Base-by-base conservation (phyloP, 2,888 invertebrate species). In the Panzeria rudis region DNA sequence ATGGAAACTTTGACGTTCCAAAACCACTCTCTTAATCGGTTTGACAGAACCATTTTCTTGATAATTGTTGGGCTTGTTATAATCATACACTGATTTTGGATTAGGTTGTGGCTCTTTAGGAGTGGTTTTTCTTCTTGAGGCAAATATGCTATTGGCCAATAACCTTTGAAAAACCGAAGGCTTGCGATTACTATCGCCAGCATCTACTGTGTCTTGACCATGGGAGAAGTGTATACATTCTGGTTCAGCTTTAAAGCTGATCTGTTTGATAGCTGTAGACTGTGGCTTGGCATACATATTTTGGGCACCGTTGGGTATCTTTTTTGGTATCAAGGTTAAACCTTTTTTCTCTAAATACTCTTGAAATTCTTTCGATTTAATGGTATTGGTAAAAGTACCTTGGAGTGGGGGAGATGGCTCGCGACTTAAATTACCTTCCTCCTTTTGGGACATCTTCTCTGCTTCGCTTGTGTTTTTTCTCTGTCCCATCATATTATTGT, bases 281-380 rank as follows among this genome's bases (percentile, higher is more conserved):
- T 86, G 79, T 4, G 78, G n/a, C 81, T 44, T 77, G 35, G 66
- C 47, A 25, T 86, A 87, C 54, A 87, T 71, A 11, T 86, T 59
- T 52, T 86, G 86, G 5, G 88, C 87, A 50, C 88, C 88, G 62
- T 88, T 89, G 0, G 88, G 59, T 23, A 89, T 86, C 54, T 89
- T 87, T 41, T 89, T 89, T 7, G 92, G 91, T 83, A 91, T 90
- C 38, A 93, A 79, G 0, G 90, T 87, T 2, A 93, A 86, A 0
- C 93, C 93, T 73, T 92, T 93, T 83, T 90, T 90, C 11, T 90
- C 90, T 38, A 93, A 87, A 84, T 90, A 93, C n/a, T 92, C 91
- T 78, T 91, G 90, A 79, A 93, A 93, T 81, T 92, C 92, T 62
- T 89, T 90, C 7, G 92, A 92, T 62, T 90, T 92, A 2, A 93